Evolutionary conservation across 64 coral and sea anemone genomes (phyloP), one percentile per base, ranked within the genome.

Genomic region (Montipora cactus): DNA sequence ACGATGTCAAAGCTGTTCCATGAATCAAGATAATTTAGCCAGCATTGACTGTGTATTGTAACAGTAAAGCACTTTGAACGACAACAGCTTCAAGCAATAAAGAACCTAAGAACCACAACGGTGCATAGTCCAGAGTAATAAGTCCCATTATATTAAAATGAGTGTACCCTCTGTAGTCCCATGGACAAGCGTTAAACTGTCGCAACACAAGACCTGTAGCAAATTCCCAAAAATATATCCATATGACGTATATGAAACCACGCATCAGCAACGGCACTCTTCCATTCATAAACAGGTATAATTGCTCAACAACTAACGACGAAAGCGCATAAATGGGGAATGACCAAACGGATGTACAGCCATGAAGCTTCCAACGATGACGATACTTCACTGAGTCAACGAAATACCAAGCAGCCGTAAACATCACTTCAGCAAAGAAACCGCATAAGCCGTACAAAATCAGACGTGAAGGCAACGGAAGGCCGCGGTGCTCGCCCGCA

Each of bases 371-470:
- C 98, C 95, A 99, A 16, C 98, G 89, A 78, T 96, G 95, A 3
- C 53, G 92, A 67, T 99, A 99, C 28, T 86, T 89, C 14, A 22
- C 83, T 11, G 87, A 83, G 75, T 99, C 97, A 16, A 95, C 83
- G 69, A 99, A 91, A 87, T 99, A 99, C 97, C 97, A 99, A 3
- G 95, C 91, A 84, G 95, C 97, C 25, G 97, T 99, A 76, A 99
- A 99, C 89, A 96, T 96, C 6, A 99, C 97, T 77, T 99, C 97
- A 14, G 95, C 80, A 59, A 94, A 99, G 58, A 99, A 92, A 3
- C 98, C 98, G 52, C 90, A 93, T 51, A 98, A 81, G 55, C 97
- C 97, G 73, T 98, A 98, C 51, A 98, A 88, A 49, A 98, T 47
- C 3, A 98, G 88, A 28, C 91, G 87, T 6, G 90, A 98, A 18